These are phyloP conservation scores for Noctua comes DNA, from an alignment of 2,888 invertebrate genomes.

Conservation along the genomic window DNA sequence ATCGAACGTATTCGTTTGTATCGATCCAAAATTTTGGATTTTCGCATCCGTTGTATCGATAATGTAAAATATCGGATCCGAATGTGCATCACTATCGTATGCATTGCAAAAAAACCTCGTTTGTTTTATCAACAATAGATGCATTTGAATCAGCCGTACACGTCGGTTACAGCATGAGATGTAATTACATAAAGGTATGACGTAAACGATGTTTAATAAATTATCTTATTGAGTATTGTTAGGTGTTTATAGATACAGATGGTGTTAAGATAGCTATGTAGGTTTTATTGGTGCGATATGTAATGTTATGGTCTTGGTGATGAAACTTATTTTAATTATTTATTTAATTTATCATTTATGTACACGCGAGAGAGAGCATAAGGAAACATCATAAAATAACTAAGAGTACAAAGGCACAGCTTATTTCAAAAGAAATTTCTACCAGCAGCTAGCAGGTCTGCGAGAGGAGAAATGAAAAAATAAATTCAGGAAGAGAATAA, in stretches of 20 bases:
- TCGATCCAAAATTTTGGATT: background rate
- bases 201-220: slow-evolving; percentile 61
- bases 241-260: slow-evolving; percentile 17
- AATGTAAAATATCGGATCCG: background rate
- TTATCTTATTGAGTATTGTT: slow-evolving; percentile 52
- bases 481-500: too few species aligned
- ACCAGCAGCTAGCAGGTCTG: too few species aligned
- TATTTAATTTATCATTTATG: too few species aligned
- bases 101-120: slow-evolving; percentile 18
- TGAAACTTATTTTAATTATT: background rate
- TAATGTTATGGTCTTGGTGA: background rate
- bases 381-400: too few species aligned
- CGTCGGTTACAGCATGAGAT: slow-evolving; percentile 57
- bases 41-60: background rate
- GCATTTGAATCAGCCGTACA: slow-evolving; percentile 26
- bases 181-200: slow-evolving; percentile 66
- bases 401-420: too few species aligned
- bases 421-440: too few species aligned
- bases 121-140: slow-evolving; percentile 48
- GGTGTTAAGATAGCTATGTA: slow-evolving; percentile 12
- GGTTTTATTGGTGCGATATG: slow-evolving; percentile 12
- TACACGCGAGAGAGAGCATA: too few species aligned
- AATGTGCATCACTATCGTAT: background rate
- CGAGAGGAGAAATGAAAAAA: too few species aligned
- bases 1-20: background rate